Evolutionary conservation across 2,113 vertebrate species (phyloP).

Genomic region (Petroica traversi): DNA sequence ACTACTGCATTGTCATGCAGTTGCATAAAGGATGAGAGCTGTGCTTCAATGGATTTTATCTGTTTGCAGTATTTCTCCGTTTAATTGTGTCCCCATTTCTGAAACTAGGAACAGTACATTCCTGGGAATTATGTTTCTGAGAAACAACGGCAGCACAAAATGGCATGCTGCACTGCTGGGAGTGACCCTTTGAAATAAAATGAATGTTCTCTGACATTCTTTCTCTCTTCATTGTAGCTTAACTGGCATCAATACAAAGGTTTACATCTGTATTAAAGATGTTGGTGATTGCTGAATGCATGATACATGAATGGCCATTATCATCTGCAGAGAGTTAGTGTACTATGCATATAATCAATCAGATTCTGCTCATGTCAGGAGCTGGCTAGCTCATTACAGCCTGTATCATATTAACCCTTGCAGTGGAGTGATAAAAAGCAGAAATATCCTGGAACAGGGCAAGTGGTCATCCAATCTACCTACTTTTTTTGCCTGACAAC

Average conservation of each 20-base stretch:
- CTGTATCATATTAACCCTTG: conserved; percentile 62
- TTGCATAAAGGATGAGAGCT: background rate
- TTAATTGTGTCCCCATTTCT: conserved; percentile 47
- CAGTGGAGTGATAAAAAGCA: conserved; percentile 51
- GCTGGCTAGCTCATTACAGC: conserved; percentile 62
- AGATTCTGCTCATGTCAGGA: conserved; percentile 74
- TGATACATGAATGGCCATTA: conserved; percentile 71
- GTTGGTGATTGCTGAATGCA: conserved; percentile 76
- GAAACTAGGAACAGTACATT: conserved; percentile 51
- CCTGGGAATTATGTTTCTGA: conserved; percentile 27
- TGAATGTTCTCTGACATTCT: conserved; percentile 70
- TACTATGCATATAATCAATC: conserved; percentile 73
- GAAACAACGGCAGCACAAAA: conserved; percentile 52
- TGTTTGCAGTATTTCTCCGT: conserved; percentile 36
- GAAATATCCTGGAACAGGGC: background rate
- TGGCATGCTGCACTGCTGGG: conserved; percentile 60
- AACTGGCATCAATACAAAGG: conserved; percentile 74
- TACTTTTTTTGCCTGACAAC: background rate
- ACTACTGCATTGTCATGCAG: background rate
- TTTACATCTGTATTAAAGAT: conserved; percentile 83
- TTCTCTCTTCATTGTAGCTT: conserved; percentile 70
- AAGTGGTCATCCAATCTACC: background rate
- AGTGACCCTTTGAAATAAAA: conserved; percentile 73
- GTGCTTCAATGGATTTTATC: conserved; percentile 9
- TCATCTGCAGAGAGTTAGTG: conserved; percentile 80